Evolutionary conservation across 2,113 vertebrate species (phyloP), one percentile per base, ranked within the genome.

Genomic region (Calypte anna): DNA sequence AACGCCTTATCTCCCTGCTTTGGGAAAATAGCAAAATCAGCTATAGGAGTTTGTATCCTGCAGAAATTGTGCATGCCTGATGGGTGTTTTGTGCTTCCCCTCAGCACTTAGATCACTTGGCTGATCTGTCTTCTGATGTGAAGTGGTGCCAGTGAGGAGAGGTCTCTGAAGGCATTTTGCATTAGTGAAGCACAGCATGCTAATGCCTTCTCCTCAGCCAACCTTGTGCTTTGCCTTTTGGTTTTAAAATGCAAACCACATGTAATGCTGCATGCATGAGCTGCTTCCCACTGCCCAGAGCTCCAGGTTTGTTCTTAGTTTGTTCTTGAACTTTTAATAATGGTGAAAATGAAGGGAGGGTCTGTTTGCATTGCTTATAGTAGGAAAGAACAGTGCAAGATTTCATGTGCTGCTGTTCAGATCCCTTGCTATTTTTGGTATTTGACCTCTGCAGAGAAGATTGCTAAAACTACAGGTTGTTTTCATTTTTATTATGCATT

Each of bases 371-470:
- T 96, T 95, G 93, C 90, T 95, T 83, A 2, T 75, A 12, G 48
- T 83, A 53, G 94, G 88, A 83, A 84, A 94, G 90, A 94, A 38
- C 88, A 67, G 77, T 23, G 58, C 58, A 66, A 91, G 92, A 84
- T 95, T 90, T 94, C 90, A 93, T 95, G 88, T 90, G 10, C 75
- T 78, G 88, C 90, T 84, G 73, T 73, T 93, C 53, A 58, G 17
- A 91, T 93, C 85, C 40, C 62, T 88, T 72, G 90, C 85, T 94
- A 91, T 95, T 95, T 96, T 95, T 84, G 92, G 92, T 90, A 44
- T 95, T 93, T 96, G 95, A 92, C 94, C 93, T 93, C 93, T 94
- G 69, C 40, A 4, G 69, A 94, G 86, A 83, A 62, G 86, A 81
- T 53, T 88, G 82, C 82, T 88, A 84, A 76, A 93, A 62, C 76